Conservation (phyloP, 2,888 invertebrate genomes). For the Nomada fucata region DNA sequence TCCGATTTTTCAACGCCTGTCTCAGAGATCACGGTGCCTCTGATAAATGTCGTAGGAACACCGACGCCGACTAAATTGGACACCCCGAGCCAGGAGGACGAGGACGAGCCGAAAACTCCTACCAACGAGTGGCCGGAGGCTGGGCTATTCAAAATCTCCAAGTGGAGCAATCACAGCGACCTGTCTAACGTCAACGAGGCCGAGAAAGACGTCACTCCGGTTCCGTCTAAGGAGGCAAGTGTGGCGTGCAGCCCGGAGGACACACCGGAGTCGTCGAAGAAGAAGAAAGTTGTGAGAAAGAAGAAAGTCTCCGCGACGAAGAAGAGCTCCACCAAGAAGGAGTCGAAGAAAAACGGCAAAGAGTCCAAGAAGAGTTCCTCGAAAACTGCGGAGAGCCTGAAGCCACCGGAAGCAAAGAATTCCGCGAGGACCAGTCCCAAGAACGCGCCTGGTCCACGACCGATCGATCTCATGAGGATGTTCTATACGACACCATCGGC, state of each 20-base stretch:
- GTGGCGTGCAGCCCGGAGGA: constrained; percentile 56
- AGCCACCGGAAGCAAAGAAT: constrained; percentile 56
- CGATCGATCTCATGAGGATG: constrained; percentile 80
- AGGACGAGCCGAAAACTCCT: constrained; percentile 75
- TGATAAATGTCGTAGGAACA: constrained; percentile 68
- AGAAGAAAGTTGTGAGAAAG: constrained; percentile 76
- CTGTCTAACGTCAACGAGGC: constrained; percentile 73
- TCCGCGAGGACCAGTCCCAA: constrained; percentile 70
- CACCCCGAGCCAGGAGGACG: constrained; percentile 54
- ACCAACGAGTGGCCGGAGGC: constrained; percentile 75
- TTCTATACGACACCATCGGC: constrained; percentile 82
- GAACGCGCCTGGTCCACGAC: constrained; percentile 77
- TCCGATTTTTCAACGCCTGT: constrained; percentile 43
- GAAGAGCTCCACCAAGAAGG: constrained; percentile 47
- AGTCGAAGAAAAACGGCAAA: constrained; percentile 59
- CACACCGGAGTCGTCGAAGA: constrained; percentile 76
- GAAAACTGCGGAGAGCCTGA: constrained; percentile 61
- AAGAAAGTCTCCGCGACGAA: constrained; percentile 77
- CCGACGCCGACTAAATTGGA: constrained; percentile 36
- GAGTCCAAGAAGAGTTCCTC: constrained; percentile 36
- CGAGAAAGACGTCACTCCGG: constrained; percentile 70
- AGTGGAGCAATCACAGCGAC: constrained; percentile 79
- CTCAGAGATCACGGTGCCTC: constrained; percentile 57
- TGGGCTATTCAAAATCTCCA: constrained; percentile 71
- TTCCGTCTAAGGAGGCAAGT: constrained; percentile 58